phyloP scores from a whole-genome alignment of 2,888 invertebrate genomes.

The Sphecodes monilicornis region DNA sequence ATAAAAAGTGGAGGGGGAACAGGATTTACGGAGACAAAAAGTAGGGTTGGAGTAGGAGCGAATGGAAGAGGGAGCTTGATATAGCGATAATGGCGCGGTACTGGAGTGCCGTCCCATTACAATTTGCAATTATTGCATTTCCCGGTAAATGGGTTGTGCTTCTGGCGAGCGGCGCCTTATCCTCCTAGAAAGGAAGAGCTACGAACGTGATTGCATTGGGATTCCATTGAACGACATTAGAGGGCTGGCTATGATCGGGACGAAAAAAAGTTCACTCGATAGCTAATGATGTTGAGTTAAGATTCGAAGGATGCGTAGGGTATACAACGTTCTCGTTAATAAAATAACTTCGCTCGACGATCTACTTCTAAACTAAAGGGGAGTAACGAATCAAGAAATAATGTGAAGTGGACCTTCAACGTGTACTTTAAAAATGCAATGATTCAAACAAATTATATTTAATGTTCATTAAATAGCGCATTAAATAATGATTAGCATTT shows the following conservation, averaged over 20 bases:
- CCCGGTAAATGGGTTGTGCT: constrained; percentile 76
- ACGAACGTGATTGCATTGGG: constrained; percentile 66
- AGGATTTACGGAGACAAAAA: constrained; percentile 41
- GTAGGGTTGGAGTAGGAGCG: constrained; percentile 34
- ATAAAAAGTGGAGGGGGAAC: not conserved
- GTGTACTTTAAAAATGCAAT: not conserved
- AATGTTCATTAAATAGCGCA: too few relatives aligned
- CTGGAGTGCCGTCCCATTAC: constrained; percentile 79
- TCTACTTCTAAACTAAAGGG: not conserved
- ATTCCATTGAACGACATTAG: constrained; percentile 59
- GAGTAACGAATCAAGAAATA: not conserved
- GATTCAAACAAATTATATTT: too few relatives aligned
- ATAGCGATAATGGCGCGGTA: constrained; percentile 78
- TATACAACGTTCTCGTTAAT: not conserved
- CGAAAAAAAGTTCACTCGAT: constrained; percentile 44
- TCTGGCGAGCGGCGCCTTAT: constrained; percentile 38
- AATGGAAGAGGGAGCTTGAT: constrained; percentile 67
- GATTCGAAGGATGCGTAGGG: not conserved
- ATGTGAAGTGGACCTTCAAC: not conserved
- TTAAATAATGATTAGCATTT: too few relatives aligned
- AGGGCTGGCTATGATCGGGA: constrained; percentile 48
- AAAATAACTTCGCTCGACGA: not conserved
- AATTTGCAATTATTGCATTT: constrained; percentile 83
- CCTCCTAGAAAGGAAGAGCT: constrained; percentile 52
- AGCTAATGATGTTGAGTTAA: constrained; percentile 42